These are phyloP conservation scores for Lasius fuliginosus DNA, from an alignment of 2,888 invertebrate species.

Conservation along the genomic window DNA sequence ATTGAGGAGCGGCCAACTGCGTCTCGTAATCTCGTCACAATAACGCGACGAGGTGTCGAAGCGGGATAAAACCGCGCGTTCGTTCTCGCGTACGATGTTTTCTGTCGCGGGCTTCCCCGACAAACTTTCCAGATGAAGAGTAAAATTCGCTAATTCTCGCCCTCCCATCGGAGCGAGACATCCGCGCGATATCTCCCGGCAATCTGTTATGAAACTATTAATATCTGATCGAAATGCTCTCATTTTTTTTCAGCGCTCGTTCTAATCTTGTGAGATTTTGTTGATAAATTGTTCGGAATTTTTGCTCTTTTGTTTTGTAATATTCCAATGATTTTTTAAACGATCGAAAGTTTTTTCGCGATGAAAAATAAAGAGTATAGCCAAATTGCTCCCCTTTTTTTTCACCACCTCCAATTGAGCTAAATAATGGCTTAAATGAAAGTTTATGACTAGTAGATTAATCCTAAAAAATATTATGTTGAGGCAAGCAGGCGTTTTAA, in stretches of 20 bases:
- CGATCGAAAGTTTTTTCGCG: too few species aligned
- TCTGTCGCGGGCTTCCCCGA: slow-evolving; percentile 49
- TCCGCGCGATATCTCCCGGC: neutral
- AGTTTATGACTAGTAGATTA: too few species aligned
- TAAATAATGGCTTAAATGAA: too few species aligned
- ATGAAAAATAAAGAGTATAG: neutral
- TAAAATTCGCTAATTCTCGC: slow-evolving; percentile 60
- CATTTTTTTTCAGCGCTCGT: neutral
- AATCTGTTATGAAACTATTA: neutral
- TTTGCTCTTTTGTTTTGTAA: neutral
- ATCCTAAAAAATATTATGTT: too few species aligned
- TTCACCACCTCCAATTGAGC: too few species aligned
- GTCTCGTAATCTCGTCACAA: slow-evolving; percentile 91
- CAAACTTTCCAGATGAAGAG: slow-evolving; percentile 63
- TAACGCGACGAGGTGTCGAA: slow-evolving; percentile 85
- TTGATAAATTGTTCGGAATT: neutral
- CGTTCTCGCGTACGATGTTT: slow-evolving; percentile 39
- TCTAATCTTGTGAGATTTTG: neutral
- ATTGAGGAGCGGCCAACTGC: slow-evolving; percentile 90
- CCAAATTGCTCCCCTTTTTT: too few species aligned
- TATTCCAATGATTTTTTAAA: neutral
- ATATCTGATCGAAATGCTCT: neutral
- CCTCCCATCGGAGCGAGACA: neutral
- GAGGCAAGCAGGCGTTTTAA: too few species aligned
- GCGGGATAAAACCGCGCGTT: slow-evolving; percentile 81